Evolutionary conservation across 2,113 vertebrate genomes (phyloP), one percentile per base, ranked within the genome.

Genomic region (Phaethon lepturus): DNA sequence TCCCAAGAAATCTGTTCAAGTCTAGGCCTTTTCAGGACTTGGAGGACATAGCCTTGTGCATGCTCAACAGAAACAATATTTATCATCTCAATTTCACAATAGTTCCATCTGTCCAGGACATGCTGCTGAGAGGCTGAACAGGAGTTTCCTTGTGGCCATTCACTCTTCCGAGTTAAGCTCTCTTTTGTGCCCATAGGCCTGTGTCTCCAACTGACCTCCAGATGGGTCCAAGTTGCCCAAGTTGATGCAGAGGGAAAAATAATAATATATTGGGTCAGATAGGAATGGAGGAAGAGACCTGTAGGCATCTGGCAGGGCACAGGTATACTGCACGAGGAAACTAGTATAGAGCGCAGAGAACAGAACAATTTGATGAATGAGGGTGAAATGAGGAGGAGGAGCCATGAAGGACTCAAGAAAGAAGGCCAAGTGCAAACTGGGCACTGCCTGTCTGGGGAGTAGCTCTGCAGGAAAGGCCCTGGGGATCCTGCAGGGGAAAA

Each of bases 71-170:
- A 60, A 56, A 88, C 44, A 86, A 79, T 38, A 92, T 50, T 92
- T 68, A 88, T 78, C 81, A 42, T 79, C 55, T 90, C 77, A 14
- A 8, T 64, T 80, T 80, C 88, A 72, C 86, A 72, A 6, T 0
- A 0, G 76, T 40, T 88, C 82, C 96, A 52, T 77, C 69, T 67
- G 88, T 42, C 38, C 79, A 86, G 75, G 22, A 59, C 71, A 77
- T 18, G 49, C 19, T 77, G 75, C 63, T 5, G 75, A 73, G 59
- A 77, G 40, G 71, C 90, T 72, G 71, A 90, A 90, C 58, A 88
- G 94, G 69, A 88, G 45, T 55, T 82, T 82, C 88, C 91, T 95
- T 93, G 85, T 82, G 83, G 93, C 40, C 62, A 55, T 3, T 68
- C 50, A 18, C 63, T 88, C 88, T 83, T 96, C 89, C 17, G 63